Evolutionary conservation across 2,113 vertebrate genomes (phyloP), one percentile per base, ranked within the genome.

Genomic region (Aleadryas rufinucha): DNA sequence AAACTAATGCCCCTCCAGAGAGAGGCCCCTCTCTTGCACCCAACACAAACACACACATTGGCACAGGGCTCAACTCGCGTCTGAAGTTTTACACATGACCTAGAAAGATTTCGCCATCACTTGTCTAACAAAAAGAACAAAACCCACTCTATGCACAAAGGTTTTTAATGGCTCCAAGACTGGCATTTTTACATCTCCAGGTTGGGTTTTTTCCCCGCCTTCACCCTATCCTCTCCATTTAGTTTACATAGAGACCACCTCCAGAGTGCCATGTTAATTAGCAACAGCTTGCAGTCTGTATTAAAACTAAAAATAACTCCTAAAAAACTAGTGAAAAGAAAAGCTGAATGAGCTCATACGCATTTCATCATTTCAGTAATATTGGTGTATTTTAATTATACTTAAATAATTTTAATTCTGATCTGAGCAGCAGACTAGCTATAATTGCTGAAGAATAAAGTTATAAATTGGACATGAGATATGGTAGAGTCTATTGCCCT

Each of bases 31-130:
- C 49, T 53, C 39, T 20, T 6, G 30, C 2, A 59, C 35, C 50
- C 59, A 52, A 20, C 66, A 60, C 0, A 0, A 50, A 66, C 9
- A 2, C n/a, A 14, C 28, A n/a, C 53, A 50, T 4, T 4, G 0
- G 44, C 65, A 64, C 27, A 30, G n/a, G 63, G 64, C 26, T 49
- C 56, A 66, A 11, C 56, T 27, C 7, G 0, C 7, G 20, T 56
- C 50, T 76, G 11, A 69, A 49, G 70, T 85, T 76, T 52, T n/a
- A 76, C 41, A 35, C 3, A 1, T 9, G 17, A 83, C 23, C 24
- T 42, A 39, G 33, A 82, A 85, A 71, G 37, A n/a, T 54, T 91
- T 82, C 57, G 59, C 30, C 66, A 57, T n/a, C 57, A 3, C 49
- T 57, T 13, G 37, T 45, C 44, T 37, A 69, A 33, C 6, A 60